These are phyloP conservation scores for Rhodeus uyekii DNA, from an alignment of 2,797 vertebrate genomes.

Conservation along the genomic window DNA sequence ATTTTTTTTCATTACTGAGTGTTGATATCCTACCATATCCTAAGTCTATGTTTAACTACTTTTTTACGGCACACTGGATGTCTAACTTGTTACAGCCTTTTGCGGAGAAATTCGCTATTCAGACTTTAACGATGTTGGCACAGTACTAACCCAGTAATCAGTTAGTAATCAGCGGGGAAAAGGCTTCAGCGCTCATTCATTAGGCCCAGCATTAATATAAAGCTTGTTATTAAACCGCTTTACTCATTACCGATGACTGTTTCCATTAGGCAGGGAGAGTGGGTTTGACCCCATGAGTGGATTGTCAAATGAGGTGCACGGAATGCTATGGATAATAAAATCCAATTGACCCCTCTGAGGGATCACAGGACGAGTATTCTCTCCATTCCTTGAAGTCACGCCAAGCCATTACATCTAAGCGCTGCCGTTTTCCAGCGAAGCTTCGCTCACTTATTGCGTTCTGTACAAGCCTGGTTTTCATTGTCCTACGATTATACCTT, in stretches of 20 bases:
- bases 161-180: constrained; percentile 31
- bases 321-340: constrained; percentile 56
- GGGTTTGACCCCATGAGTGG: constrained; percentile 43
- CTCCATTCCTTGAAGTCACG: constrained; percentile 33
- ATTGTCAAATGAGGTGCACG: constrained; percentile 52
- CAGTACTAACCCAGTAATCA: constrained; percentile 44
- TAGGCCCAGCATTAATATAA: constrained; percentile 29
- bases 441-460: background rate
- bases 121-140: constrained; percentile 11
- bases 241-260: constrained; percentile 35
- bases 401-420: constrained; percentile 46
- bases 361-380: constrained; percentile 36
- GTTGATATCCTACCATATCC: background rate
- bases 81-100: background rate
- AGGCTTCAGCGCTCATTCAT: constrained; percentile 35
- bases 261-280: constrained; percentile 42
- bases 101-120: background rate
- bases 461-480: constrained; percentile 13
- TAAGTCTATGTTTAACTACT: background rate
- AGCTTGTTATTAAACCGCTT: constrained; percentile 46
- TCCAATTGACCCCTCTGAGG: constrained; percentile 48
- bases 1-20: background rate
- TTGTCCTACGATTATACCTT: constrained; percentile 40
- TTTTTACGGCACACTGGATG: background rate
- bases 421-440: constrained; percentile 19